Conservation (phyloP, 2,113 vertebrate genomes). For the Hydropotes inermis region DNA sequence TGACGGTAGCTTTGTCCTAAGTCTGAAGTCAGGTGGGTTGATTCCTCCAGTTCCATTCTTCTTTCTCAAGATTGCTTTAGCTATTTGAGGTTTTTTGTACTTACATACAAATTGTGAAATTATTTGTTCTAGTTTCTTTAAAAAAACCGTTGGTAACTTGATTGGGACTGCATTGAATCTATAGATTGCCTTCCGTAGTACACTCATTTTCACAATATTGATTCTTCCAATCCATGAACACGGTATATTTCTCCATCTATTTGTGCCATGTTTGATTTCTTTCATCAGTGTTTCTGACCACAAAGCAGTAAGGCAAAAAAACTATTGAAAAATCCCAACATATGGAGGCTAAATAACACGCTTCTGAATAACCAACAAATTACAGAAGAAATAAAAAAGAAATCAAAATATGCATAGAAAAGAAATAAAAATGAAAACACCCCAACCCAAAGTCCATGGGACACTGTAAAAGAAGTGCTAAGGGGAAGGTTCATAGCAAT, state of each 20-base stretch:
- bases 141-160: rapidly evolving
- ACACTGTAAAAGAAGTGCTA: neutral
- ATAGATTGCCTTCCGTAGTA: neutral
- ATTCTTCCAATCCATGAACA: neutral
- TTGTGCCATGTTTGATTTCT: neutral
- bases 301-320: neutral
- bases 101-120: neutral
- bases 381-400: neutral
- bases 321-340: neutral
- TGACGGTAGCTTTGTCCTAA: neutral
- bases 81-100: neutral
- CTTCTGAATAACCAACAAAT: neutral
- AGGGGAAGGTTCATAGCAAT: neutral
- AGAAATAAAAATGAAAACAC: neutral
- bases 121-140: neutral
- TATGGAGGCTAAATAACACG: neutral
- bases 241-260: neutral
- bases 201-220: neutral
- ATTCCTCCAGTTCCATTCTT: neutral
- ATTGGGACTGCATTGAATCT: neutral
- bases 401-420: neutral
- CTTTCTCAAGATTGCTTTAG: neutral
- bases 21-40: neutral
- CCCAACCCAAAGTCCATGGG: neutral
- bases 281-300: neutral